Evolutionary conservation across 2,888 invertebrate species (phyloP).

Genomic region (Ctenicera cuprea): DNA sequence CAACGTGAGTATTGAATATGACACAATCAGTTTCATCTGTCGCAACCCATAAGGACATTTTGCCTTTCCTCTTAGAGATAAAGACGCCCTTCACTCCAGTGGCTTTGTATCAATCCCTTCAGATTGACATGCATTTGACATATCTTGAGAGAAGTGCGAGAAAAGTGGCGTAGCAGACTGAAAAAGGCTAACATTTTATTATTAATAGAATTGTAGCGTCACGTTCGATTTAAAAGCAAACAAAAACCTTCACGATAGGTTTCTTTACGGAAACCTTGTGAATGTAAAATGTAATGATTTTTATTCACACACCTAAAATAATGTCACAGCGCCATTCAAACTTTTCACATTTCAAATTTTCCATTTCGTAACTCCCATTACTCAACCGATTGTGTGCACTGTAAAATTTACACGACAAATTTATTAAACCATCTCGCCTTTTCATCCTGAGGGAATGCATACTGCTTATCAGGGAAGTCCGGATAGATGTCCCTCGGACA

Average conservation of each 20-base stretch:
- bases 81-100: slow-evolving; percentile 32
- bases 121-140: slow-evolving; percentile 34
- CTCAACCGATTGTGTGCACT: slow-evolving; percentile 25
- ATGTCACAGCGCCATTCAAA: neutral
- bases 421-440: slow-evolving; percentile 21
- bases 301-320: neutral
- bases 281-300: neutral
- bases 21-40: slow-evolving; percentile 34
- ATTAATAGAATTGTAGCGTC: slow-evolving; percentile 23
- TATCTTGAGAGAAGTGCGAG: slow-evolving; percentile 31
- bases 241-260: neutral
- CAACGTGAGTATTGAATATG: slow-evolving; percentile 25
- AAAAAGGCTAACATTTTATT: slow-evolving; percentile 25
- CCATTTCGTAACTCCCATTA: slow-evolving; percentile 10
- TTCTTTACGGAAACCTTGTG: neutral
- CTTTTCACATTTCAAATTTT: slow-evolving; percentile 26
- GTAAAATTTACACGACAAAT: slow-evolving; percentile 28
- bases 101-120: slow-evolving; percentile 33
- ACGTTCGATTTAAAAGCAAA: slow-evolving; percentile 26
- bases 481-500: slow-evolving; percentile 54
- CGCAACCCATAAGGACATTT: slow-evolving; percentile 31
- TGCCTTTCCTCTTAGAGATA: slow-evolving; percentile 31
- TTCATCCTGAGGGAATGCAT: slow-evolving; percentile 23
- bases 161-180: slow-evolving; percentile 22
- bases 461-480: slow-evolving; percentile 46